Evolutionary conservation across 2,113 vertebrate species (phyloP), one percentile per base, ranked within the genome.

Genomic region (Campylomormyrus tamandua): DNA sequence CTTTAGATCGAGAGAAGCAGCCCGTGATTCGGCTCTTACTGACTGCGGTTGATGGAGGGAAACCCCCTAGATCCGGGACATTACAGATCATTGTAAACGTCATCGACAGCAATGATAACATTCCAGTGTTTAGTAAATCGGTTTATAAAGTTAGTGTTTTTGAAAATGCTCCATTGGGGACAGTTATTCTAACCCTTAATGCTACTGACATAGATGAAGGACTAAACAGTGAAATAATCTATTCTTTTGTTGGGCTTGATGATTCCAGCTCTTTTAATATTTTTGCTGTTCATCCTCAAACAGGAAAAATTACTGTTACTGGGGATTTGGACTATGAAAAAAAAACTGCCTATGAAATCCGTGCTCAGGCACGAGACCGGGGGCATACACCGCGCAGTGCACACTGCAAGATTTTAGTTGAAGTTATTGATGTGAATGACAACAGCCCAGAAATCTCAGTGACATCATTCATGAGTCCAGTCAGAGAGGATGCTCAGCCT

Each of bases 361-460:
- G 92, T 1, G 91, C 93, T 5, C 92, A 93, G 86, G 94, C 95
- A 1, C 91, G 90, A 74, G 94, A 95, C 27, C 92, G 89, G 58
- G 94, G 93, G 0, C 53, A 0, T 1, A 86, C 91, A 24, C 93
- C 93, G 0, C 24, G 91, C 85, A 31, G 83, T 15, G 86, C 92
- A 10, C 45, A 91, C 10, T 93, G 92, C 45, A 93, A 94, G 94
- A 91, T 92, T 88, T 88, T 94, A 39, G 88, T 95, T 19, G 93
- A 94, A 49, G 90, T 95, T 2, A 0, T 91, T 9, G 94, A 95
- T 74, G 27, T 94, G 49, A 98, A 97, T 52, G 97, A 97, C 89
- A 97, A 98, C 3, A 91, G 93, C 2, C 96, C 96, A 0, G 95
- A 96, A 77, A 94, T 97, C 88, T 93, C 92, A 0, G 35, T 98